Evolutionary conservation across 2,113 vertebrate genomes (phyloP).

Genomic region (Rana temporaria): DNA sequence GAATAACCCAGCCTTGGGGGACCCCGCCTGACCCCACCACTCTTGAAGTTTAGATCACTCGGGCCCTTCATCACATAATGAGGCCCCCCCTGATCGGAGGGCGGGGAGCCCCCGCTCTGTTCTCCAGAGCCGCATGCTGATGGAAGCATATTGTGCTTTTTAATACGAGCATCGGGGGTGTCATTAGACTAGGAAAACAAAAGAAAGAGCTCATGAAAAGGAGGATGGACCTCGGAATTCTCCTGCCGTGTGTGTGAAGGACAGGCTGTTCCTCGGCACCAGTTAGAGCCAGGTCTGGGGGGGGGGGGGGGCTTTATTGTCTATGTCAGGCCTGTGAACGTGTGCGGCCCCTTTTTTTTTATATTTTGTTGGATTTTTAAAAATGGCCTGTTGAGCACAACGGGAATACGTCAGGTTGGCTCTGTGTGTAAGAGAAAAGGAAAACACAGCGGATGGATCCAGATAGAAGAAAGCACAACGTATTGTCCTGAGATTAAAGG

Average conservation of each 20-base stretch:
- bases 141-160: conserved; percentile 17
- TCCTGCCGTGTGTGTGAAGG: conserved; percentile 19
- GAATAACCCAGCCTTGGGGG: conserved; percentile 1
- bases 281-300: not conserved
- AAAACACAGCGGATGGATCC: no score
- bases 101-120: not conserved
- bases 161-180: not conserved
- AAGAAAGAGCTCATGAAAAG: conserved; percentile 21
- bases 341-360: conserved; percentile 1
- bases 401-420: conserved; percentile 5
- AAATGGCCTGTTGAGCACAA: conserved; percentile 32
- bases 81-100: not conserved
- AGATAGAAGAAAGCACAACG: no score
- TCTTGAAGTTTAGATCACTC: conserved; percentile 50
- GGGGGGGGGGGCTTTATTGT: conserved; percentile 37
- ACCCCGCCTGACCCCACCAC: conserved; percentile 25
- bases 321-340: conserved; percentile 12
- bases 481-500: no score
- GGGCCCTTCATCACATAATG: conserved; percentile 30
- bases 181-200: conserved; percentile 21
- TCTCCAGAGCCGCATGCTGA: conserved; percentile 16
- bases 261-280: conserved; percentile 21
- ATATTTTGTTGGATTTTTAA: not conserved
- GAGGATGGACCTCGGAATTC: conserved; percentile 9
- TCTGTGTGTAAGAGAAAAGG: not conserved